Evolutionary conservation across 2,888 invertebrate genomes (phyloP).

Genomic region (Drosophila paramelanica): DNA sequence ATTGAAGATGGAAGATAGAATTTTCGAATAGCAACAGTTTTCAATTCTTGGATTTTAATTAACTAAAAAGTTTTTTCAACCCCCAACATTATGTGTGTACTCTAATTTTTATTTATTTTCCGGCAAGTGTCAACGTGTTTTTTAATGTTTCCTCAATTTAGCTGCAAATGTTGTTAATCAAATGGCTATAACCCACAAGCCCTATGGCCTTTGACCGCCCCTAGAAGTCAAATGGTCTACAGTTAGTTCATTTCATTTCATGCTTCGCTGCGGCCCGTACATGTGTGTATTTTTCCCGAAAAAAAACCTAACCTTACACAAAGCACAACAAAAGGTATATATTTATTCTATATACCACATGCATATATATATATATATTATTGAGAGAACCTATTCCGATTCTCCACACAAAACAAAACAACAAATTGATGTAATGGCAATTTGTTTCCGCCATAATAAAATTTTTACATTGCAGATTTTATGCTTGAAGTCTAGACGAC

Average conservation of each 20-base stretch:
- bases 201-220: constrained; percentile 17
- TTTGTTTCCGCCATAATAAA: constrained; percentile 69
- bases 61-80: not conserved
- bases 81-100: not conserved
- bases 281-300: constrained; percentile 9
- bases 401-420: constrained; percentile 24
- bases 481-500: constrained; percentile 77
- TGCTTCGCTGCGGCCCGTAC: constrained; percentile 48
- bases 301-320: constrained; percentile 61
- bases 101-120: constrained; percentile 11
- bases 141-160: constrained; percentile 47
- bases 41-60: not conserved
- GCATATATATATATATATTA: not conserved
- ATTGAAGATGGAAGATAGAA: too few species aligned
- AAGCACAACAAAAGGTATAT: constrained; percentile 9
- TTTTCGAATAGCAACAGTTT: too few species aligned
- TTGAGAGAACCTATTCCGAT: constrained; percentile 33
- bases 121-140: constrained; percentile 28
- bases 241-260: constrained; percentile 43
- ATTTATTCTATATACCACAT: not conserved
- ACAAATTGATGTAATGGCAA: constrained; percentile 54
- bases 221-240: constrained; percentile 1
- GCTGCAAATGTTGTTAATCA: constrained; percentile 8
- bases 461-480: constrained; percentile 69
- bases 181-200: constrained; percentile 1